A percentile compares a stretch with the other conserved stretches of the same genome.
Evolutionary conservation across 2,113 vertebrate species (phyloP).

Genomic region (Crypturellus undulatus): DNA sequence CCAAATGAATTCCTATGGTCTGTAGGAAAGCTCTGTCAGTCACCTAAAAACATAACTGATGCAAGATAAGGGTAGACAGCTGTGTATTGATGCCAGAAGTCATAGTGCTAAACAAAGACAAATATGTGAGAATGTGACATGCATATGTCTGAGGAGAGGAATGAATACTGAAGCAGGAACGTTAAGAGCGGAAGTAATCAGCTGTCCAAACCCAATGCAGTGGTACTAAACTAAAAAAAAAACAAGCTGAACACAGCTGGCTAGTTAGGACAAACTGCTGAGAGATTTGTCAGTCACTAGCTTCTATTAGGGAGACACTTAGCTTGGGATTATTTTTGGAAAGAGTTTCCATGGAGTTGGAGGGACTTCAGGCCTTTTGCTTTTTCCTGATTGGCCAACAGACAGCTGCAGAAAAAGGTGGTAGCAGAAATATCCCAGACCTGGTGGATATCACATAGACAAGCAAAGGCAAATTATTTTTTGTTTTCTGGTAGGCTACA

Average conservation of each 20-base stretch:
- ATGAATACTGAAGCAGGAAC: conserved; percentile 11
- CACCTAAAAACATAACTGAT: not conserved
- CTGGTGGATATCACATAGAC: not conserved
- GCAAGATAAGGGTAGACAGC: conserved; percentile 54
- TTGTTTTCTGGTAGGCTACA: not conserved
- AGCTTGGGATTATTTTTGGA: conserved; percentile 78
- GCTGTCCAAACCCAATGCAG: conserved; percentile 32
- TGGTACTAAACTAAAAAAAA: conserved; percentile 43
- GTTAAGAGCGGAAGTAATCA: conserved; percentile 70
- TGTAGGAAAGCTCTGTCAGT: not conserved
- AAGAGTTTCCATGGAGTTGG: conserved; percentile 74
- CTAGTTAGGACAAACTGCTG: conserved; percentile 7
- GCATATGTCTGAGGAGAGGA: conserved; percentile 39
- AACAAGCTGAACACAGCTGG: conserved; percentile 36
- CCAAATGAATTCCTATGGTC: not conserved
- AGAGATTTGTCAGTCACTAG: conserved; percentile 49
- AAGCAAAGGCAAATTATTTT: not conserved
- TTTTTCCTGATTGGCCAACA: conserved; percentile 77
- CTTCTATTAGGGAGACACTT: conserved; percentile 60
- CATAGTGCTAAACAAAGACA: conserved; percentile 33
- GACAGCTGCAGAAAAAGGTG: conserved; percentile 77
- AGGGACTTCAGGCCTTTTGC: conserved; percentile 65
- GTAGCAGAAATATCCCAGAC: conserved; percentile 76
- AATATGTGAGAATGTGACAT: conserved; percentile 34
- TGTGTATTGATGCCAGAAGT: conserved; percentile 43